Percentiles rank a stretch among this genome's conserved stretches.
Conservation (phyloP, 1,140 invertebrate species). For the Drosophila aff. region DNA sequence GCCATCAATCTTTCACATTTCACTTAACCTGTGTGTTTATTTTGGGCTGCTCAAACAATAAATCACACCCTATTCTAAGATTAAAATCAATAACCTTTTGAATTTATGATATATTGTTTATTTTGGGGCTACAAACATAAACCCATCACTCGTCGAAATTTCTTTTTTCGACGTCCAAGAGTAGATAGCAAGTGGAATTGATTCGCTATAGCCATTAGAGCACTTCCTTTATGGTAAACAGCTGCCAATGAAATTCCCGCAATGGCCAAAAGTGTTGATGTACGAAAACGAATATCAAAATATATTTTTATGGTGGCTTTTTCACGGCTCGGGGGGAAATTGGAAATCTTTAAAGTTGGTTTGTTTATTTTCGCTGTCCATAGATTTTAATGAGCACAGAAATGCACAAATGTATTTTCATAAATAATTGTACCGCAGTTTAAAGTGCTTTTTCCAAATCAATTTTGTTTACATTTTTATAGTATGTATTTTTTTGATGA, state of each 20-base stretch:
- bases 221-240: constrained; percentile 79
- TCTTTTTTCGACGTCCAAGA: constrained; percentile 17
- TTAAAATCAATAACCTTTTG: constrained; percentile 59
- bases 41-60: constrained; percentile 12
- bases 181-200: constrained; percentile 52
- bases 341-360: constrained; percentile 13
- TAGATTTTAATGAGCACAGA: constrained; percentile 59
- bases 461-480: constrained; percentile 64
- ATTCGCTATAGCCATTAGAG: constrained; percentile 53
- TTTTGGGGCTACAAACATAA: constrained; percentile 68
- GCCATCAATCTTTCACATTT: background rate
- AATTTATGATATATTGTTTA: constrained; percentile 68
- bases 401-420: constrained; percentile 61
- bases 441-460: constrained; percentile 55
- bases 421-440: constrained; percentile 45
- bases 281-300: constrained; percentile 65
- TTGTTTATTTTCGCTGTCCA: constrained; percentile 40
- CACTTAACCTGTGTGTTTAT: constrained; percentile 19
- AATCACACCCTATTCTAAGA: constrained; percentile 48
- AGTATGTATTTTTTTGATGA: constrained; percentile 46
- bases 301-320: background rate
- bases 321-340: background rate
- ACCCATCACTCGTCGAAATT: constrained; percentile 58
- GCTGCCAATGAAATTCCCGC: constrained; percentile 54
- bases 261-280: constrained; percentile 65